These are phyloP conservation scores for Drosophila parvula DNA, from an alignment of 1,140 invertebrate species.

Conservation along the genomic window DNA sequence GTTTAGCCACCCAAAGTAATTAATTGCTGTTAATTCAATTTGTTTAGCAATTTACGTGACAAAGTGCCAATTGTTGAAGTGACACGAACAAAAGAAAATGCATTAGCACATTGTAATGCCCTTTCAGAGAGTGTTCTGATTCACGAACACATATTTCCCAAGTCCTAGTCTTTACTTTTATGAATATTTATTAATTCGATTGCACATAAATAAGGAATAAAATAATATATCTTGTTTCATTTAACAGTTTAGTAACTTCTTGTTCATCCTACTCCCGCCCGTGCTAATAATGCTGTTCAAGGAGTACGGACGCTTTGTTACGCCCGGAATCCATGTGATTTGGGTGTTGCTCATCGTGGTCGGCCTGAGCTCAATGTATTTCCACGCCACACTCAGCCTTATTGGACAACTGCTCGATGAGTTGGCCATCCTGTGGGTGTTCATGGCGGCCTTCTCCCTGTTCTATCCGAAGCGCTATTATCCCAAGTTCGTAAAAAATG, in stretches of 20 bases:
- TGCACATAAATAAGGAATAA: background rate
- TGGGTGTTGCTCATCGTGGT: slow-evolving; percentile 91
- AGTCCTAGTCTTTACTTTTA: background rate
- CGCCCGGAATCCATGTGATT: slow-evolving; percentile 90
- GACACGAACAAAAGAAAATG: slow-evolving; percentile 31
- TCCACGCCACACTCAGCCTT: slow-evolving; percentile 92
- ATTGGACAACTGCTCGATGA: slow-evolving; percentile 92
- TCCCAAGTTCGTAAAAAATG: slow-evolving; percentile 87
- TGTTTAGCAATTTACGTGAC: slow-evolving; percentile 27
- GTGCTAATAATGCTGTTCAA: slow-evolving; percentile 90
- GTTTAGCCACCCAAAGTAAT: slow-evolving; percentile 15
- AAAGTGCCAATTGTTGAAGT: slow-evolving; percentile 39
- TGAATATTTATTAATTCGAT: background rate
- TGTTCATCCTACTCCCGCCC: slow-evolving; percentile 91
- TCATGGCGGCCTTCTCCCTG: slow-evolving; percentile 90
- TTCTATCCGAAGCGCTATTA: slow-evolving; percentile 90
- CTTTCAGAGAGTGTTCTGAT: background rate
- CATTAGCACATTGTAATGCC: slow-evolving; percentile 15
- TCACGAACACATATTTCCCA: background rate
- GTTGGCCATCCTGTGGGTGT: slow-evolving; percentile 91
- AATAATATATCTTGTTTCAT: slow-evolving; percentile 16
- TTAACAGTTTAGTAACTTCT: slow-evolving; percentile 90
- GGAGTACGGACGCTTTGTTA: slow-evolving; percentile 90
- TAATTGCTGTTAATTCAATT: slow-evolving; percentile 45
- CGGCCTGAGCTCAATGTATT: slow-evolving; percentile 92